phyloP scores from a whole-genome alignment of 2,888 invertebrate genomes.

The Megamerina dolium region DNA sequence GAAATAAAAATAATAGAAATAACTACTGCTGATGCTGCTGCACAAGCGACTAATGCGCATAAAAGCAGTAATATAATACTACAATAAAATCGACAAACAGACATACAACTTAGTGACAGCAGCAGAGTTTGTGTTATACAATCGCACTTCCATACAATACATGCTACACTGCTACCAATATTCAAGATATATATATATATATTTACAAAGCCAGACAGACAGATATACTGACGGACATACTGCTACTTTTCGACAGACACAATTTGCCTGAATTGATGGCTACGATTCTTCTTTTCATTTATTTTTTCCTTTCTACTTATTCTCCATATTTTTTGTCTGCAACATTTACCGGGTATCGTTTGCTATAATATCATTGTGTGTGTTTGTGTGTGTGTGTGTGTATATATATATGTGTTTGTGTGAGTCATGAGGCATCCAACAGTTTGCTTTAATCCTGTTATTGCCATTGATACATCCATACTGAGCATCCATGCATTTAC shows the following conservation, averaged over 20 bases:
- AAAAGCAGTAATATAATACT: too few relatives aligned
- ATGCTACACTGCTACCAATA: neutral
- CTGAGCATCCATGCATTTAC: too few relatives aligned
- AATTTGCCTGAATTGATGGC: constrained; percentile 3
- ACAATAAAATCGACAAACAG: neutral
- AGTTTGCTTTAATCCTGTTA: neutral
- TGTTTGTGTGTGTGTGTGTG: neutral
- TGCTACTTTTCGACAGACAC: constrained; percentile 17
- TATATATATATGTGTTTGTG: neutral
- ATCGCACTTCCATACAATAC: neutral
- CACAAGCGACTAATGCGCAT: too few relatives aligned
- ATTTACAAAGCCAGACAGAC: constrained; percentile 8
- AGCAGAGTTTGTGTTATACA: neutral
- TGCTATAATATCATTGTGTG: too few relatives aligned
- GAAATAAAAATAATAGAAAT: too few relatives aligned
- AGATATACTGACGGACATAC: constrained; percentile 5
- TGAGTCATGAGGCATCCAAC: neutral
- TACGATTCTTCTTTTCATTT: neutral
- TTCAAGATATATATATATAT: neutral
- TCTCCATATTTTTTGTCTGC: constrained; percentile 1
- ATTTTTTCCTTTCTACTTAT: constrained; percentile 3
- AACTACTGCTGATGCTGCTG: too few relatives aligned
- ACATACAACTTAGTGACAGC: constrained; percentile 4
- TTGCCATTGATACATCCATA: neutral
- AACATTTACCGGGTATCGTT: neutral